Evolutionary conservation across 2,888 invertebrate species (phyloP).

Genomic region (Silvanus unidentatus): DNA sequence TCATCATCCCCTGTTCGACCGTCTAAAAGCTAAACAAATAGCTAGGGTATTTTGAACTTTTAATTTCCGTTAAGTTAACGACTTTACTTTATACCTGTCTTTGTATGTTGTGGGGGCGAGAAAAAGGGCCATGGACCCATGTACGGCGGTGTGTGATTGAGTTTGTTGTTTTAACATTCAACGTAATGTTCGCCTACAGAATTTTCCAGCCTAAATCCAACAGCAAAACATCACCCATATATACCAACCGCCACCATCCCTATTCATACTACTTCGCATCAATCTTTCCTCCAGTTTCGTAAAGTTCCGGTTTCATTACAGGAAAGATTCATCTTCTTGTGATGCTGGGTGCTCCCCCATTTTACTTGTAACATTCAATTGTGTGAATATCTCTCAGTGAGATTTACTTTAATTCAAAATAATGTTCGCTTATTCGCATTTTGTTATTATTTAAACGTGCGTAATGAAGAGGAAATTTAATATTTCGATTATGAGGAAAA

Average conservation of each 20-base stretch:
- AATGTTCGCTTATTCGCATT: too few species aligned
- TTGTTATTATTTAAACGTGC: too few species aligned
- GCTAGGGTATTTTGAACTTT: constrained; percentile 34
- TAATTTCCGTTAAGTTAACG: constrained; percentile 37
- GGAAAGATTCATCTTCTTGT: constrained; percentile 38
- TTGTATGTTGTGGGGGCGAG: constrained; percentile 13
- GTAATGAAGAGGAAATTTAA: too few species aligned
- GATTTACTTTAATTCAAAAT: too few species aligned
- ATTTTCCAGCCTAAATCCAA: constrained; percentile 1
- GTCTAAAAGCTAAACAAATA: constrained; percentile 34
- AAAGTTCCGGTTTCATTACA: constrained; percentile 41
- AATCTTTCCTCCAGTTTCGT: constrained; percentile 34
- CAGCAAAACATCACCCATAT: background rate
- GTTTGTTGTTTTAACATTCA: constrained; percentile 2
- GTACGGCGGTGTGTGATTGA: background rate
- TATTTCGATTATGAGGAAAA: too few species aligned
- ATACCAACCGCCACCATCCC: background rate
- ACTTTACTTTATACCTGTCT: constrained; percentile 36
- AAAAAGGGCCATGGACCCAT: constrained; percentile 5
- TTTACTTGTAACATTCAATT: constrained; percentile 12
- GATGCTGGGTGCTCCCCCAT: background rate
- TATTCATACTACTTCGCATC: constrained; percentile 26
- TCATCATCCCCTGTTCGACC: too few species aligned
- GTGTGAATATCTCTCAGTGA: background rate
- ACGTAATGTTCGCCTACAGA: background rate